These are phyloP conservation scores for Cyphomyrus plagiostoma DNA, from an alignment of 2,113 vertebrate species.

Conservation along the genomic window DNA sequence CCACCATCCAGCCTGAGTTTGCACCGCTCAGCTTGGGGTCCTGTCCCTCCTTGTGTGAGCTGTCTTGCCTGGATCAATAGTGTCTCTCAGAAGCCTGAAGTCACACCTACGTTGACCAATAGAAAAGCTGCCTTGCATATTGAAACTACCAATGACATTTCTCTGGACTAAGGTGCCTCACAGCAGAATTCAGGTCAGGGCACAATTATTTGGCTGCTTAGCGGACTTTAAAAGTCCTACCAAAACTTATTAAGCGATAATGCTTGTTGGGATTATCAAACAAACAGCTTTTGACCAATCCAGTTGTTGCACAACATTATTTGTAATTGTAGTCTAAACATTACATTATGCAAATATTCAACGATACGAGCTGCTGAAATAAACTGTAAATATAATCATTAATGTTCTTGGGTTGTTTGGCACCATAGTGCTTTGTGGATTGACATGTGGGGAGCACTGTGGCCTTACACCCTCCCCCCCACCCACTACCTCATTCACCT, in stretches of 20 bases:
- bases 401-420: not conserved
- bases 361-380: not conserved
- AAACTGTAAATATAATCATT: not conserved
- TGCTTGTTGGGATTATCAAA: not conserved
- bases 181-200: conserved; percentile 26
- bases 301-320: not conserved
- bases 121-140: conserved; percentile 58
- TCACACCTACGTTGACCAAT: conserved; percentile 35
- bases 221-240: not conserved
- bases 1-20: conserved; percentile 80
- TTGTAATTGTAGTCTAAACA: not conserved
- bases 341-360: not conserved
- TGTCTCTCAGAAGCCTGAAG: conserved; percentile 40
- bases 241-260: not conserved
- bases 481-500: no score
- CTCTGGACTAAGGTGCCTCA: conserved; percentile 11
- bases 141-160: conserved; percentile 56
- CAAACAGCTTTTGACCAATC: not conserved
- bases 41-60: conserved; percentile 58
- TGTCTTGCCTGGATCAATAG: conserved; percentile 74
- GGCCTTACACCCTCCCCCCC: no score
- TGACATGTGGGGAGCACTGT: not conserved
- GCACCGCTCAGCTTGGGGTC: conserved; percentile 58
- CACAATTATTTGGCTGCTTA: not conserved
- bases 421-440: not conserved